Percentiles rank a stretch among this genome's conserved stretches.
phyloP scores from a whole-genome alignment of 2,888 invertebrate genomes.

The Torymus texanus region DNA sequence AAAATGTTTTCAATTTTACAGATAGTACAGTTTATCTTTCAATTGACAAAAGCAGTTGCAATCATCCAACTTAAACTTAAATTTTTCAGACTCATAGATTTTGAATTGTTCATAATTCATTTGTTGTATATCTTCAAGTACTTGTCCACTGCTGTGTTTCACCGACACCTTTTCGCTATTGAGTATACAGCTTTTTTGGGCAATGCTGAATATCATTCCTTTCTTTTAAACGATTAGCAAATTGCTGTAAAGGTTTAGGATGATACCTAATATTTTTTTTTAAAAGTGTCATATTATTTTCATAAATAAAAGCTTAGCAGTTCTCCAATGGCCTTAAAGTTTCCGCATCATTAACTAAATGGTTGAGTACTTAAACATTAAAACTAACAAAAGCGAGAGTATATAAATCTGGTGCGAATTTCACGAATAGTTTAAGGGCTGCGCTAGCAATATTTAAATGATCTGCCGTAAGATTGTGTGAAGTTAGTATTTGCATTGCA shows the following conservation, averaged over 20 bases:
- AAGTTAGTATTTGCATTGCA: conserved; percentile 13
- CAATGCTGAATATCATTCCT: too few species aligned
- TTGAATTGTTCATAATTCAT: neutral
- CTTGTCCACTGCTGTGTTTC: neutral
- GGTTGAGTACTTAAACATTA: conserved; percentile 3
- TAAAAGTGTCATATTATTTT: conserved; percentile 13
- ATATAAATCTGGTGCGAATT: neutral
- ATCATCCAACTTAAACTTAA: neutral
- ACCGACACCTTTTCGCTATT: neutral
- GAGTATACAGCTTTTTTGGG: too few species aligned
- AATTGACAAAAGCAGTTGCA: neutral
- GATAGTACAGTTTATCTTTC: neutral
- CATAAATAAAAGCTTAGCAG: conserved; percentile 5
- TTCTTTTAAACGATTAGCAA: too few species aligned
- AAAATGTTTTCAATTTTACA: neutral
- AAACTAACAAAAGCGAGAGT: conserved; percentile 17
- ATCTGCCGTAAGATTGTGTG: neutral
- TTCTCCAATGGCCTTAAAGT: neutral
- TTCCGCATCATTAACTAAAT: conserved; percentile 13
- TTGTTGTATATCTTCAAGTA: neutral
- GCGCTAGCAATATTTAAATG: neutral
- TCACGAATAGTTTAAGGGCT: neutral
- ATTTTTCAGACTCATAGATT: neutral
- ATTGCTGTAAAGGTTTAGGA: too few species aligned
- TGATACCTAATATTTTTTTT: too few species aligned